phyloP scores from a whole-genome alignment of 2,113 vertebrate genomes.

The Rhabdomys dilectus region DNA sequence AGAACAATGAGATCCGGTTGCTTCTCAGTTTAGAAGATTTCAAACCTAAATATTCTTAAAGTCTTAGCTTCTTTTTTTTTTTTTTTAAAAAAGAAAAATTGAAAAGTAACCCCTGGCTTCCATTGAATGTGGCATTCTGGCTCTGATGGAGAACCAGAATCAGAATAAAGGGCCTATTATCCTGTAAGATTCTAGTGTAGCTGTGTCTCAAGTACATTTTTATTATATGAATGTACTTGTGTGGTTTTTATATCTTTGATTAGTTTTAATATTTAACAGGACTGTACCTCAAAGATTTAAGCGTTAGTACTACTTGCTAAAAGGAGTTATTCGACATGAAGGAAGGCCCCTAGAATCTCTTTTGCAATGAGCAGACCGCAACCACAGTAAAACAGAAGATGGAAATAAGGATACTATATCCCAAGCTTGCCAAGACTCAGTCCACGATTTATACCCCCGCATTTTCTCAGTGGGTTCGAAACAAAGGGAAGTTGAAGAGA shows the following conservation, averaged over 20 bases:
- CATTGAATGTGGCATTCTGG: neutral
- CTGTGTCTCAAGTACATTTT: constrained; percentile 40
- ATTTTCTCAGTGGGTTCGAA: neutral
- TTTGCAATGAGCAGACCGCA: constrained; percentile 13
- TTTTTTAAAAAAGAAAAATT: neutral
- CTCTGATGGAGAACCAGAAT: neutral
- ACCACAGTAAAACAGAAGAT: neutral
- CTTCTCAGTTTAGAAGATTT: constrained; percentile 46
- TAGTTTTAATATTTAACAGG: constrained; percentile 57
- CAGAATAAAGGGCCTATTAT: constrained; percentile 37
- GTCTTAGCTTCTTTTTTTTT: neutral
- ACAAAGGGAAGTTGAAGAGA: neutral
- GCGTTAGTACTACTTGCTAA: constrained; percentile 29
- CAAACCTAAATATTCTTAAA: constrained; percentile 22
- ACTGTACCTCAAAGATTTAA: constrained; percentile 53
- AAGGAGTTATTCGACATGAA: constrained; percentile 7
- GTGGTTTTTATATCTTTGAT: constrained; percentile 49
- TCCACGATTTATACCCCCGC: neutral
- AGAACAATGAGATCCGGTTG: constrained; percentile 20
- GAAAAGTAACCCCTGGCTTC: constrained; percentile 30
- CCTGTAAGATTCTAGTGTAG: constrained; percentile 26
- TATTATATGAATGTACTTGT: constrained; percentile 34
- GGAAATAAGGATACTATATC: neutral
- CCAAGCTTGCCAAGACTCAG: neutral
- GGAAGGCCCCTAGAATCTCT: neutral